Percentiles rank a stretch among this genome's conserved stretches.
Conservation (phyloP, 1,140 invertebrate genomes). For the Brachionus koreanus region DNA sequence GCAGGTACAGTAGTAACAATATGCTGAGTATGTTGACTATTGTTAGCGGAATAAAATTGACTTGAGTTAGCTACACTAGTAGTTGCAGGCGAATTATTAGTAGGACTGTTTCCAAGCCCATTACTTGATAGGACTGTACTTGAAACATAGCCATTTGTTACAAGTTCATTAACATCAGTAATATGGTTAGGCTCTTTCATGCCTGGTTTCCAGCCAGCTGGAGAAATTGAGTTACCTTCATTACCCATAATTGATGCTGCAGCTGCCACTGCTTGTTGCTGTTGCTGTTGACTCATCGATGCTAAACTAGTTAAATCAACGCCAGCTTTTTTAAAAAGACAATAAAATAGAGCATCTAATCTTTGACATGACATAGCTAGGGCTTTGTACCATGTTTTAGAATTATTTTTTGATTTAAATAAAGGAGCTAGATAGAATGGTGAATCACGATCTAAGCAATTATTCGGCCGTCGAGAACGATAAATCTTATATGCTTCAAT, state of each 20-base stretch:
- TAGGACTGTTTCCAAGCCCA: not conserved
- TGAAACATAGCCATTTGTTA: not conserved
- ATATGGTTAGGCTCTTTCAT: constrained; percentile 32
- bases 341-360: constrained; percentile 24
- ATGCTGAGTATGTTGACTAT: constrained; percentile 1
- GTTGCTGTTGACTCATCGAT: constrained; percentile 19
- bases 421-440: constrained; percentile 30
- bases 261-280: constrained; percentile 37
- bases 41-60: not conserved
- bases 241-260: constrained; percentile 30
- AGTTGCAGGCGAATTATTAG: not conserved
- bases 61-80: not conserved
- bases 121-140: not conserved
- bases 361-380: constrained; percentile 41
- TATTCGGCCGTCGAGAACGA: not conserved
- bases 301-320: constrained; percentile 42
- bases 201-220: constrained; percentile 6
- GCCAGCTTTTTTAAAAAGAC: constrained; percentile 43
- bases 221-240: not conserved
- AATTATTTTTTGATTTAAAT: constrained; percentile 36
- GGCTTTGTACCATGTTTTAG: constrained; percentile 32
- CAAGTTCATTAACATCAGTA: constrained; percentile 31
- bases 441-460: constrained; percentile 9
- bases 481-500: constrained; percentile 40
- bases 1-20: constrained; percentile 37